Percentiles rank a stretch among this genome's conserved stretches.
These are phyloP conservation scores for Amphipyra tragopoginis DNA, from an alignment of 2,888 invertebrate species.

Conservation along the genomic window DNA sequence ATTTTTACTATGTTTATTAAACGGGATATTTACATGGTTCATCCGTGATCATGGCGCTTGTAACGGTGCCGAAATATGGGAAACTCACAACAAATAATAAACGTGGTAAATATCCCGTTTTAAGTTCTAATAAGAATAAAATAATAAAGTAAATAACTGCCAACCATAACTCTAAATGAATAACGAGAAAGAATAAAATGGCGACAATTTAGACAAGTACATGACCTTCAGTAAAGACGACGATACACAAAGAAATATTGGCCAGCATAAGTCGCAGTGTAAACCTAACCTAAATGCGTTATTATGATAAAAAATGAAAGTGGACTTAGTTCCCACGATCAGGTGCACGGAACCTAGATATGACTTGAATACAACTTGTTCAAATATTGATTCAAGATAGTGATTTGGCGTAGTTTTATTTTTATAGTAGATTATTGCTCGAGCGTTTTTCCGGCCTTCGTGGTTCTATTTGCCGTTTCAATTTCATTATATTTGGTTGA, in stretches of 20 bases:
- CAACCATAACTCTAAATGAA: no score
- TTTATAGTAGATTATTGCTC: constrained; percentile 26
- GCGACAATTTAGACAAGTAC: background rate
- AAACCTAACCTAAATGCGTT: constrained; percentile 45
- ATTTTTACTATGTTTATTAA: no score
- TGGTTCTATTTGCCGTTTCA: background rate
- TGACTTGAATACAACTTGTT: constrained; percentile 62
- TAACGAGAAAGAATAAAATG: no score
- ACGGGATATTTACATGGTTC: no score
- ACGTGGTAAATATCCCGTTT: no score
- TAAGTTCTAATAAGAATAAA: no score
- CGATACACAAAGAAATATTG: constrained; percentile 9
- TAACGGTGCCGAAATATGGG: no score
- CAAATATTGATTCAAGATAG: constrained; percentile 73
- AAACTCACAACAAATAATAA: no score
- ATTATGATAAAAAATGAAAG: constrained; percentile 67
- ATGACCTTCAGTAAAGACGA: background rate
- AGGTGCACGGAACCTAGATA: constrained; percentile 58
- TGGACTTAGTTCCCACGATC: constrained; percentile 78
- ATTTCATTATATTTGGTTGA: background rate
- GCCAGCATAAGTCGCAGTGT: constrained; percentile 4
- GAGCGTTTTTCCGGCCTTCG: constrained; percentile 16
- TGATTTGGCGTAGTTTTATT: constrained; percentile 25
- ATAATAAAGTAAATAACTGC: no score
- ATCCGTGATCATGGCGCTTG: no score